Percentiles rank a stretch among this genome's conserved stretches.
Conservation (phyloP, 2,888 invertebrate genomes). For the Petrolisthes manimaculis region DNA sequence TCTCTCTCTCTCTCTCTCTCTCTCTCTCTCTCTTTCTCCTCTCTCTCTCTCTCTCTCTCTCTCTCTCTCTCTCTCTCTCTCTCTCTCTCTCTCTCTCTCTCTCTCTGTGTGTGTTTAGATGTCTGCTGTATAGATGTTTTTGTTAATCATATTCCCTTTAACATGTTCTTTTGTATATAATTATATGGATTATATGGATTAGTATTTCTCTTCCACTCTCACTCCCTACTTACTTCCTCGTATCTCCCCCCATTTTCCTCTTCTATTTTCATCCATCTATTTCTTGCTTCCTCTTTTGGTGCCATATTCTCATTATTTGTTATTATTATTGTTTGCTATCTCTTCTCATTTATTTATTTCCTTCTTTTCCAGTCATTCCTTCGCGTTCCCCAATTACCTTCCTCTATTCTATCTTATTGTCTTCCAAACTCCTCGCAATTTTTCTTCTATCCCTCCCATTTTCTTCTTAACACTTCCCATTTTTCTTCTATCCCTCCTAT, state of each 20-base stretch:
- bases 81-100: neutral
- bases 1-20: neutral
- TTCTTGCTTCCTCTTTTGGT: neutral
- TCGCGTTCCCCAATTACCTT: neutral
- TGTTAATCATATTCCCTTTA: neutral
- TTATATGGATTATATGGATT: neutral
- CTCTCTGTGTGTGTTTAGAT: neutral
- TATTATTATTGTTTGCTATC: neutral
- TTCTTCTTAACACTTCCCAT: too few species aligned
- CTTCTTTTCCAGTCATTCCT: neutral
- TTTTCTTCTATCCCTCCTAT: too few species aligned
- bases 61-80: neutral
- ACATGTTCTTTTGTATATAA: neutral
- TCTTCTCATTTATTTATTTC: too few species aligned
- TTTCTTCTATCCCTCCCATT: too few species aligned
- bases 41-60: too few species aligned
- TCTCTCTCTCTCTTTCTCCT: neutral
- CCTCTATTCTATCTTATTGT: too few species aligned
- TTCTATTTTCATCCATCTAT: neutral
- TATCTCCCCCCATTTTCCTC: neutral
- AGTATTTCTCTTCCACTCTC: too few species aligned
- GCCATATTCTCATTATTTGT: too few species aligned
- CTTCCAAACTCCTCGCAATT: too few species aligned
- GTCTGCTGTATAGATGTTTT: neutral
- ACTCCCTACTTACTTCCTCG: neutral